Evolutionary conservation across 2,888 invertebrate genomes (phyloP), one percentile per base, ranked within the genome.

Genomic region (Pyralis farinalis): DNA sequence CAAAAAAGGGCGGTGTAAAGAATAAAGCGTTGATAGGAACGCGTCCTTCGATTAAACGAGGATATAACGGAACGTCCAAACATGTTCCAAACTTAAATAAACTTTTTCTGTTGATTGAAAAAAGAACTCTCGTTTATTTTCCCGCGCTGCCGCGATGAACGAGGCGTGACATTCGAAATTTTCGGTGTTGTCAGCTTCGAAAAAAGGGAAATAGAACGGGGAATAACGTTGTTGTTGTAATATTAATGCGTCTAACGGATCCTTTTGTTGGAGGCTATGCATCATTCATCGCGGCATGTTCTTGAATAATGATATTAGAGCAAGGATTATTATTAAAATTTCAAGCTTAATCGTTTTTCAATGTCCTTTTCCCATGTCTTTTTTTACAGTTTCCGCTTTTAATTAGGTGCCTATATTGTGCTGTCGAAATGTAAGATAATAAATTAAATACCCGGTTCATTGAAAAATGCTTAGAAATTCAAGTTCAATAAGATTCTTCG

Each of bases 91-190:
- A 70, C 58, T 67, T 70, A 74, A 74, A 76, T 70, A 71, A 77
- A 73, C 69, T 69, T 74, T 80, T 76, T 78, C 71, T 71, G 74
- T 71, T 67, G 46, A 68, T 65, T 55, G 50, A 67, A 78, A 78
- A 72, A 71, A 62, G 63, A 74, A 67, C 46, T 63, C 71, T 79
- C 72, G 74, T 80, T 78, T 79, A 78, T 79, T 78, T 82, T 82
- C 80, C 80, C 76, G 71, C 74, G 73, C 70, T 61, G 61, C 52
- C 54, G 16, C 79, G 75, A 77, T 76, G 83, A 84, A 86, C 84
- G 75, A 87, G 85, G 81, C 87, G 86, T 86, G 86, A 86, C 87
- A 86, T 78, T 85, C 51, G 72, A 84, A 85, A 85, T 78, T 74
- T 78, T 73, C 71, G 74, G 63, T 79, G 79, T 74, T 79, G 79